phyloP scores from a whole-genome alignment of 2,113 vertebrate species.

The Sinocyclocheilus maitianheensis region DNA sequence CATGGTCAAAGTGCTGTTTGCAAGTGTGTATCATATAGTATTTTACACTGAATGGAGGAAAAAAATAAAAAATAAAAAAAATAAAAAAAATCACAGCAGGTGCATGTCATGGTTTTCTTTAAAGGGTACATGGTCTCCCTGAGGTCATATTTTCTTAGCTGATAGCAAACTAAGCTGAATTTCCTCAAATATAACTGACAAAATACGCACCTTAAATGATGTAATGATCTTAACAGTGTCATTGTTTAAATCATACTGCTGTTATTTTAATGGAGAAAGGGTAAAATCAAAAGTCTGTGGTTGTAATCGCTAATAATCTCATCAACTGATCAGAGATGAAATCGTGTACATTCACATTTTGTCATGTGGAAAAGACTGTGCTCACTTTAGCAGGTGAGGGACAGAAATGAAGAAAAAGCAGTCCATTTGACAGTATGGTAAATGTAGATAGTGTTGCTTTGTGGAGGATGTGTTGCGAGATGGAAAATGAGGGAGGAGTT shows the following conservation, averaged over 20 bases:
- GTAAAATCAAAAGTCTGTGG: not conserved
- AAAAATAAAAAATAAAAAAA: not conserved
- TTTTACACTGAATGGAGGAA: not conserved
- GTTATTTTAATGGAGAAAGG: not conserved
- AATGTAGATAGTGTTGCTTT: slow-evolving; percentile 44
- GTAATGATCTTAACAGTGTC: not conserved
- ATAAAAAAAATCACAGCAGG: not conserved
- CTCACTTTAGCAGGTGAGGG: slow-evolving; percentile 30
- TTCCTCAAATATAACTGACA: not conserved
- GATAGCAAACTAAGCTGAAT: not conserved
- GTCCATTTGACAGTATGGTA: not conserved
- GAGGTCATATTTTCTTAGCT: slow-evolving; percentile 22
- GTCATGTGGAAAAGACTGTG: slow-evolving; percentile 40
- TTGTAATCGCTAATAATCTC: slow-evolving; percentile 30
- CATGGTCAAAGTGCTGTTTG: slow-evolving; percentile 7
- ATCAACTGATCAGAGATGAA: slow-evolving; percentile 10
- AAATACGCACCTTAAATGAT: not conserved
- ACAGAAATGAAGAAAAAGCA: slow-evolving; percentile 35
- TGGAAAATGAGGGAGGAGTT: slow-evolving; percentile 53
- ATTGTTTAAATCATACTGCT: not conserved
- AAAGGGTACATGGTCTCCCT: slow-evolving; percentile 10
- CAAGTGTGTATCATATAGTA: not conserved
- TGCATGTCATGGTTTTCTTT: not conserved
- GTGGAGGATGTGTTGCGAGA: not conserved
- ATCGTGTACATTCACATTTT: slow-evolving; percentile 66